Evolutionary conservation across 2,113 vertebrate species (phyloP).

Genomic region (Pygoscelis antarcticus): DNA sequence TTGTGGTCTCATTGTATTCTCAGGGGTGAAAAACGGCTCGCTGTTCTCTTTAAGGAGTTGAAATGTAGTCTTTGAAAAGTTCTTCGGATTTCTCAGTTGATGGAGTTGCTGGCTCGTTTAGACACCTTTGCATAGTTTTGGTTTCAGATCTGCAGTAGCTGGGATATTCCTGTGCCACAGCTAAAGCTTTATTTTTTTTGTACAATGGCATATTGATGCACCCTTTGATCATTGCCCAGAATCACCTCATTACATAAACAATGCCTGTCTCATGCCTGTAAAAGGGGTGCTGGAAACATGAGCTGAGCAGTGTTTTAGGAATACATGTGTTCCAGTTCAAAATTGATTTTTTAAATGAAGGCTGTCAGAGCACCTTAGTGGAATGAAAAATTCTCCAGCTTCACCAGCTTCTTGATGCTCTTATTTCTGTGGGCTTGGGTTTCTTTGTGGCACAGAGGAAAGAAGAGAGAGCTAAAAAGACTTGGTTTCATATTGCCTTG

Average conservation of each 20-base stretch:
- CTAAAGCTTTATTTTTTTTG: accelerated
- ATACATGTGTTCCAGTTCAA: accelerated
- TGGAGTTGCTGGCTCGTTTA: accelerated
- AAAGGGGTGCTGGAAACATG: neutral
- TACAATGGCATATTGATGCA: accelerated
- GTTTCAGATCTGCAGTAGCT: too few relatives aligned
- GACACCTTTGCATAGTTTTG: neutral
- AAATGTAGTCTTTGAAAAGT: neutral
- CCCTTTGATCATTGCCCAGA: neutral
- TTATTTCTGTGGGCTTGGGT: neutral
- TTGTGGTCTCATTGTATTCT: accelerated
- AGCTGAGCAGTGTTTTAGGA: neutral
- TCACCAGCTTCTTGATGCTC: neutral
- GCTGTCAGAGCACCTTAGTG: neutral
- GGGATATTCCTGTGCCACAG: neutral
- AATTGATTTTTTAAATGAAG: accelerated
- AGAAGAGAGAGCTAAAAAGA: neutral
- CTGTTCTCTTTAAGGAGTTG: neutral
- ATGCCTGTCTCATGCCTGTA: neutral
- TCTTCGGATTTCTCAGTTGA: accelerated
- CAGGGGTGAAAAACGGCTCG: accelerated
- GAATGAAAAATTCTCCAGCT: neutral
- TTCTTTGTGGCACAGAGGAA: neutral
- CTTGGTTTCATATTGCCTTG: neutral
- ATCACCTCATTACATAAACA: too few relatives aligned